A percentile compares a stretch with the other conserved stretches of the same genome.
Conservation (phyloP, 2,888 invertebrate species). For the Apodemia hepburni region DNA sequence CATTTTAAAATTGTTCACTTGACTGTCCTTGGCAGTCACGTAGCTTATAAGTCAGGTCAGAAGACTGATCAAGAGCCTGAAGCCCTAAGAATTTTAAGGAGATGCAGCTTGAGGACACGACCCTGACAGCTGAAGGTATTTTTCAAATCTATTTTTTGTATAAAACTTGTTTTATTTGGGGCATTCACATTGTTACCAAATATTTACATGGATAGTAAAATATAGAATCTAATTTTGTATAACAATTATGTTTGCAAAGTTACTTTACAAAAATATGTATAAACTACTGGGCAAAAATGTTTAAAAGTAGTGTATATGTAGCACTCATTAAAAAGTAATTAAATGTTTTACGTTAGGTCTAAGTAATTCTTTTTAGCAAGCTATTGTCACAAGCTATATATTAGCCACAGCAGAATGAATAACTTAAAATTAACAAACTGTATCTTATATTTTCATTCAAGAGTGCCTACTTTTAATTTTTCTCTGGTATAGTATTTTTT, state of each 20-base stretch:
- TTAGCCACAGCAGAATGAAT: not conserved
- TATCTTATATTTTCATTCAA: not conserved
- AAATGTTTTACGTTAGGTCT: not conserved
- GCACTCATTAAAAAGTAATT: not conserved
- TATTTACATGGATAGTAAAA: conserved; percentile 14
- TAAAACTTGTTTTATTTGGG: conserved; percentile 43
- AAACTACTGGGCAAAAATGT: conserved; percentile 44
- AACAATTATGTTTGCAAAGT: conserved; percentile 38
- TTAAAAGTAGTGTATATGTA: not conserved
- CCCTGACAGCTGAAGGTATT: conserved; percentile 75
- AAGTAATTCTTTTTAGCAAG: not conserved
- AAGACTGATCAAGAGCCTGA: conserved; percentile 77
- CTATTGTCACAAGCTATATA: not conserved
- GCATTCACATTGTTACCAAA: conserved; percentile 21
- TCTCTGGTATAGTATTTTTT: not conserved
- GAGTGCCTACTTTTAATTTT: not conserved
- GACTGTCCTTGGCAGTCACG: conserved; percentile 78
- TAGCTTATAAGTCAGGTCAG: conserved; percentile 80
- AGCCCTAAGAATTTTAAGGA: conserved; percentile 74
- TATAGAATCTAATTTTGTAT: conserved; percentile 27
- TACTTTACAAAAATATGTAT: conserved; percentile 81
- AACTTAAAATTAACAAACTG: not conserved
- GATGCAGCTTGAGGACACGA: conserved; percentile 72
- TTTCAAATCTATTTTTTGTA: conserved; percentile 75
- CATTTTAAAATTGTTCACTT: conserved; percentile 77